Evolutionary conservation across 2,888 invertebrate genomes (phyloP), one percentile per base, ranked within the genome.

Genomic region (Melanargia galathea): DNA sequence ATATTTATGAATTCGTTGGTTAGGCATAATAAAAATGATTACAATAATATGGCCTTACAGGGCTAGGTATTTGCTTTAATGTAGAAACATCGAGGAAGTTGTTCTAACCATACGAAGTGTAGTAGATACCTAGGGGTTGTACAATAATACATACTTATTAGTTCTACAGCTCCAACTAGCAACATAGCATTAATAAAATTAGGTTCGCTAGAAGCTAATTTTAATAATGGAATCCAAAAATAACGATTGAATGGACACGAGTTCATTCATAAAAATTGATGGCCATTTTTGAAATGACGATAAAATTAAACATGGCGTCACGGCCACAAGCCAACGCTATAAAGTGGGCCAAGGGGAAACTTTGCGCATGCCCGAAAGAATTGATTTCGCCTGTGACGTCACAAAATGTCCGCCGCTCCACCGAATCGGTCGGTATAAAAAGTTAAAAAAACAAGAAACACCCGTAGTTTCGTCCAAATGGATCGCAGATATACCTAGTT

Each of bases 331-430:
- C 70, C 74, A 73, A 72, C 74, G 74, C 68, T 63, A 66, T 70
- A 70, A 84, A 77, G 80, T 87, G 82, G 87, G 88, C 84, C 88
- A 87, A 87, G 87, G 87, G 77, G 79, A 84, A 79, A 75, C 63
- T 76, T 72, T 77, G 83, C 86, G 90, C 90, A 83, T 83, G 90
- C 85, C 71, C 77, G 64, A 78, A 81, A 79, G 70, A 71, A 91
- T 91, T 81, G 91, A 91, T 90, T 86, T 87, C 78, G 74, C 71
- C 70, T 65, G 70, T 88, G 88, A 91, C 90, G 91, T 90, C 90
- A 90, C 88, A 87, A 88, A 71, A 90, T 90, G 90, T 83, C 86
- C 73, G 78, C 80, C 79, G 74, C 72, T 76, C 75, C 74, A 74
- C 70, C 71, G 73, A 77, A 74, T 71, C 78, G 78, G 80, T 83